phyloP scores from a whole-genome alignment of 2,797 vertebrate species.

The Orientallactaga sibirica region DNA sequence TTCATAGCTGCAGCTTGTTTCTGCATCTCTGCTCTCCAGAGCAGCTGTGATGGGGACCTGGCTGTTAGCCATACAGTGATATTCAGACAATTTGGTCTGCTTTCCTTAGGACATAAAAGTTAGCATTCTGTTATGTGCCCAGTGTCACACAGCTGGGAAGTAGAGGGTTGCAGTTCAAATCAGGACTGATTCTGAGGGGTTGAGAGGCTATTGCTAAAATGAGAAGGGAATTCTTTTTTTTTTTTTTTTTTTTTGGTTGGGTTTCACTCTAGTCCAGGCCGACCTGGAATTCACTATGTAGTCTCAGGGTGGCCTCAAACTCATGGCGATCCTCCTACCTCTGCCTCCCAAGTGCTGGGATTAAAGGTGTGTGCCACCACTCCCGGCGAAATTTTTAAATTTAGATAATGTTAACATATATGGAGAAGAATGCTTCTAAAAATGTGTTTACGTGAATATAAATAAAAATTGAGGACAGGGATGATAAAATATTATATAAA shows the following conservation, averaged over 20 bases:
- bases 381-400: neutral
- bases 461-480: neutral
- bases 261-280: no score
- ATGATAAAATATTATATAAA: neutral
- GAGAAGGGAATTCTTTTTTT: neutral
- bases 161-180: neutral
- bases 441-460: constrained; percentile 21
- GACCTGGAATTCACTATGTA: no score
- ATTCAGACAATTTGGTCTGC: neutral
- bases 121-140: neutral
- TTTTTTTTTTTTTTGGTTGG: no score
- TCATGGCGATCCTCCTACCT: no score
- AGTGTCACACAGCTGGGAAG: neutral
- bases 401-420: neutral
- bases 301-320: no score
- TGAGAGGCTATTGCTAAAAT: neutral
- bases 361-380: no score
- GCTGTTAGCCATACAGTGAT: neutral
- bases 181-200: neutral
- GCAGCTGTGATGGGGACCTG: neutral
- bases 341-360: no score
- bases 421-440: neutral
- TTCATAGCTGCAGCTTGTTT: neutral
- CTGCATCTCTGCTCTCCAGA: neutral
- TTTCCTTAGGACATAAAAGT: neutral